Evolutionary conservation across 2,113 vertebrate species (phyloP).

Genomic region (Cranoglanis bouderius): DNA sequence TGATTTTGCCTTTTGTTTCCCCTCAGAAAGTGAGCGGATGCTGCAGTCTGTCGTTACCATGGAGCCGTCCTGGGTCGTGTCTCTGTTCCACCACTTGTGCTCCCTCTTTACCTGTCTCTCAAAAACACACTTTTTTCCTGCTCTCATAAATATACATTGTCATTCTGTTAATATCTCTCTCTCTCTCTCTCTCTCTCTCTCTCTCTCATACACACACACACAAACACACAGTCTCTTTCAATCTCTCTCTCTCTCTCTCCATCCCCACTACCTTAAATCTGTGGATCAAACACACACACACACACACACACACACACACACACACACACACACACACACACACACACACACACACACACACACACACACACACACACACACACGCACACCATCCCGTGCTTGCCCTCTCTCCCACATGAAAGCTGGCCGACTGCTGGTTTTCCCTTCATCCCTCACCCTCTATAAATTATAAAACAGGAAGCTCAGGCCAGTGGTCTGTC

Average conservation of each 20-base stretch:
- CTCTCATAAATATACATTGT: not conserved
- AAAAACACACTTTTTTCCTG: not conserved
- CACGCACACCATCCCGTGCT: constrained; percentile 11
- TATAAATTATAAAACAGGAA: constrained; percentile 59
- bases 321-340: constrained; percentile 2
- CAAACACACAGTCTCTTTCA: not conserved
- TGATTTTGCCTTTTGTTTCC: constrained; percentile 2
- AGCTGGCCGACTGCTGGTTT: constrained; percentile 41
- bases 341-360: constrained; percentile 25
- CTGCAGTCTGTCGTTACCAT: constrained; percentile 30
- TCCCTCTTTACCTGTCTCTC: not conserved
- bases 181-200: not conserved
- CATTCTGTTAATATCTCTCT: not conserved
- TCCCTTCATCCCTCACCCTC: constrained; percentile 30
- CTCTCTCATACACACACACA: not conserved
- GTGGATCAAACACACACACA: constrained; percentile 9
- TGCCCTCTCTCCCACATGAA: constrained; percentile 61
- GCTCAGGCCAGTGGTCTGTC: not conserved
- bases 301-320: not conserved
- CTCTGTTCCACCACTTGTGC: constrained; percentile 7
- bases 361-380: not conserved
- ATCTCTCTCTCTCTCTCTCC: not conserved
- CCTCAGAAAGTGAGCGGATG: constrained; percentile 19
- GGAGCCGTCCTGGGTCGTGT: constrained; percentile 21
- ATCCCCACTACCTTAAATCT: constrained; percentile 3